Evolutionary conservation across 1,140 invertebrate species (phyloP), one percentile per base, ranked within the genome.

Genomic region (Vanessa atalanta): DNA sequence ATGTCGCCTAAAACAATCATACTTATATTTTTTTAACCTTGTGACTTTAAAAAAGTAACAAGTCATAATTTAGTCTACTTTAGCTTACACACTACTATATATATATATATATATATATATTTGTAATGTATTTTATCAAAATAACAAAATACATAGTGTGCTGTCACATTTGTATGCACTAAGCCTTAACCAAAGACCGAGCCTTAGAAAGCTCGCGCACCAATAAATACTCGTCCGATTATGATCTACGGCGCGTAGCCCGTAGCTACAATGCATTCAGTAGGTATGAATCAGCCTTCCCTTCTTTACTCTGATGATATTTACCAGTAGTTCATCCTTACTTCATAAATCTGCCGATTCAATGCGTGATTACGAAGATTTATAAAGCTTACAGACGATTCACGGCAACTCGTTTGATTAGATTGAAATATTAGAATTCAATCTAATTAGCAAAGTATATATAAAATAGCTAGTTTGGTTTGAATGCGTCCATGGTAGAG

Each of bases 181-280:
- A 75, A 77, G 85, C 82, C 80, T 88, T 82, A 79, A 77, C 76
- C 80, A 75, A 73, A 82, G 80, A 80, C 79, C 81, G 72, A 82
- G 88, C 86, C 87, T 88, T 89, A 90, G 89, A 90, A 90, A 90
- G 88, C 85, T 83, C 81, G 82, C 82, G 76, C 85, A 86, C 88
- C 88, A 86, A 91, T 93, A 91, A 93, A 93, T 91, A 91, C 83
- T 87, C 82, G 84, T 88, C 85, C 83, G 89, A 93, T 93, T 91
- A 90, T 91, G 90, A 93, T 93, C 90, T 93, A 91, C 90, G 87
- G 80, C 85, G 81, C 90, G 90, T 91, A 91, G 90, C 87, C 89
- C 87, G 89, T 90, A 90, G 90, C 89, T 82, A 88, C 82, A 81
- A 81, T 83, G 83, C 83, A 80, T 84, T 79, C 82, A 82, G 70